These are phyloP conservation scores for Rhabdophis nuchalis DNA, from an alignment of 2,797 vertebrate genomes.

Conservation along the genomic window DNA sequence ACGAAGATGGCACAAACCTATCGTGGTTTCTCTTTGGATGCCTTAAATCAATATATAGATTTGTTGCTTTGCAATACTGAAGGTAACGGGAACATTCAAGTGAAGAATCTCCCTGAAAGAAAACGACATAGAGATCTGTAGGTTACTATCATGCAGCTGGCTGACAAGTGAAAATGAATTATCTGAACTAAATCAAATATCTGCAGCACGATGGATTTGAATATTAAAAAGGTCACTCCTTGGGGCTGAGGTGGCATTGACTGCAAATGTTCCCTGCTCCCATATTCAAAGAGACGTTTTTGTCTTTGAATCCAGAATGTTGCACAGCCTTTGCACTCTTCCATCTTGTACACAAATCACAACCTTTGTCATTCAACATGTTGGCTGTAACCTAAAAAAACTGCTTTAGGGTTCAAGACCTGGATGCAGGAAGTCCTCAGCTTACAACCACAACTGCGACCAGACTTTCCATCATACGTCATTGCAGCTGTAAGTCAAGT, in stretches of 20 bases:
- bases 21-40: constrained; percentile 83
- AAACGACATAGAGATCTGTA: constrained; percentile 4
- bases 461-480: background rate
- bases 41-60: constrained; percentile 89
- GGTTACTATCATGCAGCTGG: background rate
- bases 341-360: background rate
- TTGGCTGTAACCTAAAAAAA: background rate
- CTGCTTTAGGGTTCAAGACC: background rate
- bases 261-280: background rate
- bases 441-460: background rate
- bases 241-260: background rate
- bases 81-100: constrained; percentile 84
- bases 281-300: background rate
- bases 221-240: background rate
- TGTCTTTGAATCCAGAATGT: background rate
- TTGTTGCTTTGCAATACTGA: constrained; percentile 87
- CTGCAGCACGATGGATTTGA: background rate
- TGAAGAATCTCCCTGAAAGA: constrained; percentile 84
- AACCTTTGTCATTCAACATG: background rate
- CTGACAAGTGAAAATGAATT: background rate
- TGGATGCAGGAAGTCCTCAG: background rate
- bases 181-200: background rate
- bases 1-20: constrained; percentile 72
- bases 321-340: background rate
- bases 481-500: background rate